Base-by-base conservation (phyloP, 2,797 vertebrate species). In the Sebastes hubbsi region DNA sequence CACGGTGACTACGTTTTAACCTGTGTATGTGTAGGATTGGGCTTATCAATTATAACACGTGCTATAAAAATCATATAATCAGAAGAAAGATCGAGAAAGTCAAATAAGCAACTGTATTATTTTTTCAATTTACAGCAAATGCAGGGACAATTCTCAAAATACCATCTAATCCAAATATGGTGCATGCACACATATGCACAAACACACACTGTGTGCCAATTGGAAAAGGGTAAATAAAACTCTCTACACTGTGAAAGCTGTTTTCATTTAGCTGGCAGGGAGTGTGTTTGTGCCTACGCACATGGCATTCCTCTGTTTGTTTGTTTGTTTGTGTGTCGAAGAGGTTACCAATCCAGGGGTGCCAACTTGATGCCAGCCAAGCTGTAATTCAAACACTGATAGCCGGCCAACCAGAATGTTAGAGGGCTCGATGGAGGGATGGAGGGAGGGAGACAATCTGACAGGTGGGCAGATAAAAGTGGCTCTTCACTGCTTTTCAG, bases 321-420 rank as follows among this genome's bases (percentile, higher is more conserved):
- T 8, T 34, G 55, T 64, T 1, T 25, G 29, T 61, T 60, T 68
- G 71, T 70, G 76, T 66, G 38, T 36, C 12, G 20, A 49, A 60
- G 72, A 83, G 76, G 83, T 82, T 85, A 88, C 81, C 78, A 73
- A 77, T 82, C 65, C 70, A 69, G 77, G 32, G 20, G 36, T 69
- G 89, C 81, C 90, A 89, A 69, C 30, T 2, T 14, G 27, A 24
- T 75, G 73, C 18, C 64, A 77, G 80, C 82, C 87, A 84, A 82
- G 74, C 29, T n/a, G 72, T 80, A 72, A 89, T 84, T 83, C 58
- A 81, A 77, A 88, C 72, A 76, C 30, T 20, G 80, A 78, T 16
- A 29, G 20, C 5, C 8, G 1, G 76, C 77, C 81, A 81, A 77
- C 9, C 27, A 5, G 77, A 55, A 60, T 14, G 69, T 20, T 5